These are phyloP conservation scores for Morone chrysops DNA, from an alignment of 2,113 vertebrate species.

Conservation along the genomic window DNA sequence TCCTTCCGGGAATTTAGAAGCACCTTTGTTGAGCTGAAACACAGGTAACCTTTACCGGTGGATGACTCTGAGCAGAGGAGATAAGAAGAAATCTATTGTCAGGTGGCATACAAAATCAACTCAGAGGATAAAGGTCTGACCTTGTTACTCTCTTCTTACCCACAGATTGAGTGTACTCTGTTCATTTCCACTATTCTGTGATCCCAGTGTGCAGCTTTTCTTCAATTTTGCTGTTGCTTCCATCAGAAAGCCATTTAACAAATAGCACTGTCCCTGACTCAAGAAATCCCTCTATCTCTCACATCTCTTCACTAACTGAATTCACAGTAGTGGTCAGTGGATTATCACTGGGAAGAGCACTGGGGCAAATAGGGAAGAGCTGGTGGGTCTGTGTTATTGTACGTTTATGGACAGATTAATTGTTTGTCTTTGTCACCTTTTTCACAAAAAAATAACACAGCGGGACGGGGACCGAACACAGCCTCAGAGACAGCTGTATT, in stretches of 20 bases:
- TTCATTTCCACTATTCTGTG: not conserved
- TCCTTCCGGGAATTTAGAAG: not conserved
- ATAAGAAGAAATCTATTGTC: constrained; percentile 18
- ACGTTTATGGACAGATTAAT: not conserved
- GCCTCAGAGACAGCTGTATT: no score
- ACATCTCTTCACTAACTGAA: not conserved
- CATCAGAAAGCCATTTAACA: constrained; percentile 5
- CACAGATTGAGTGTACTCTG: not conserved
- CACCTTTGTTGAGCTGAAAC: not conserved
- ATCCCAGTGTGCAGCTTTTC: not conserved
- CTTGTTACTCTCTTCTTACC: not conserved
- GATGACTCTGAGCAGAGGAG: not conserved
- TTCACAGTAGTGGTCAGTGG: no score
- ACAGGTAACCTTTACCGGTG: not conserved
- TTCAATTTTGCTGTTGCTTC: not conserved
- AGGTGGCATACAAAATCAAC: not conserved
- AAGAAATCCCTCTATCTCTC: not conserved
- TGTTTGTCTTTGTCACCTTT: no score
- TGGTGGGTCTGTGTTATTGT: no score
- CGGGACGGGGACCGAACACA: no score
- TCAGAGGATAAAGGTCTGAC: not conserved
- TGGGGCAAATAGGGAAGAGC: no score
- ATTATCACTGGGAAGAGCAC: no score
- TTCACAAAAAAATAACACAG: no score
- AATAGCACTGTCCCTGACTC: not conserved